Percentiles rank a stretch among this genome's conserved stretches.
Conservation (phyloP, 2,113 vertebrate species). For the Phasianus colchicus region DNA sequence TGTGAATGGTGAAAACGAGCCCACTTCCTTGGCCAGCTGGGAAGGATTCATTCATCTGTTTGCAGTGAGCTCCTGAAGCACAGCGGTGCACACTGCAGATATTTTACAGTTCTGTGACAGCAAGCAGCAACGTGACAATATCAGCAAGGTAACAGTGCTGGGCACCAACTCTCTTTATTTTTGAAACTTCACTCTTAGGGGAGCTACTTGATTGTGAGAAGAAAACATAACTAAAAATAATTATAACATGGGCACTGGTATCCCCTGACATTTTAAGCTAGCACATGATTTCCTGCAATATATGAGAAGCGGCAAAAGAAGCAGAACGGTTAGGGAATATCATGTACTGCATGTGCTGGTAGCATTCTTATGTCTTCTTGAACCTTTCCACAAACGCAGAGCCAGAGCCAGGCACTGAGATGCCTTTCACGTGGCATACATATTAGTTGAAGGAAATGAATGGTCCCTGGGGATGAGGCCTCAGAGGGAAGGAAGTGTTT, state of each 20-base stretch:
- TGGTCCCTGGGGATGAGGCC: slow-evolving; percentile 39
- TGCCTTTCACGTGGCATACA: slow-evolving; percentile 50
- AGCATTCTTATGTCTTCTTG: not conserved
- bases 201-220: not conserved
- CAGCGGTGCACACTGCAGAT: not conserved
- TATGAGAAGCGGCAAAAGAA: not conserved
- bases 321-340: not conserved
- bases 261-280: not conserved
- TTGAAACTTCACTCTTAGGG: not conserved
- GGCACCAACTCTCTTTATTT: not conserved
- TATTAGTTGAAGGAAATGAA: slow-evolving; percentile 63
- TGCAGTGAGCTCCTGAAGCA: not conserved
- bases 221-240: not conserved
- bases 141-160: not conserved
- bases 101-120: not conserved
- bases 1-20: not conserved
- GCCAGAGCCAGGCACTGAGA: slow-evolving; percentile 30
- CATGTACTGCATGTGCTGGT: not conserved
- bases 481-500: slow-evolving; percentile 60
- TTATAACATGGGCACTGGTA: not conserved
- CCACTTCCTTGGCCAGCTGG: rapidly evolving
- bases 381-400: slow-evolving; percentile 9
- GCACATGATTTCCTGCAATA: not conserved
- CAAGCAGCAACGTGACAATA: not conserved
- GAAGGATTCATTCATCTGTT: not conserved